These are phyloP conservation scores for Delia radicum DNA, from an alignment of 1,140 invertebrate species.

Conservation along the genomic window DNA sequence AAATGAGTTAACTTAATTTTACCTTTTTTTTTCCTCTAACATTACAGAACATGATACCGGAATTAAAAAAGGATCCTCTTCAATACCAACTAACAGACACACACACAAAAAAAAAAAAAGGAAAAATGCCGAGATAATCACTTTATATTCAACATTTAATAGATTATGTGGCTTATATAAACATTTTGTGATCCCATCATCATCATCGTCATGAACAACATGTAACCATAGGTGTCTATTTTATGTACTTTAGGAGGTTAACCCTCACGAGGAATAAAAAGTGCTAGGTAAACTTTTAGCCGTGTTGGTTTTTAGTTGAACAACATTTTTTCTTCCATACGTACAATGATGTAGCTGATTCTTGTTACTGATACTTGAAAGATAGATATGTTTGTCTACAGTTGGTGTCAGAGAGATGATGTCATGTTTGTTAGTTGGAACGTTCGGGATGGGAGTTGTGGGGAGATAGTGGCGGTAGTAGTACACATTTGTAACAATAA, in stretches of 20 bases:
- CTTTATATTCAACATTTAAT: constrained; percentile 23
- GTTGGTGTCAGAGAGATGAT: constrained; percentile 10
- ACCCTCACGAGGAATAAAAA: not conserved
- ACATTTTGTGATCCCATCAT: no score
- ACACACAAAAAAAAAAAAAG: not conserved
- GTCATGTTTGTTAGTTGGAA: constrained; percentile 10
- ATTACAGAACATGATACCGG: not conserved
- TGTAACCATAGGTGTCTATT: constrained; percentile 15
- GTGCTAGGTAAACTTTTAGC: not conserved
- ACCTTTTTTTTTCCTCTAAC: not conserved
- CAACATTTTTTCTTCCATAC: not conserved
- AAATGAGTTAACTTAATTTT: not conserved
- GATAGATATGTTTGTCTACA: not conserved
- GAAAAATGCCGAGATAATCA: constrained; percentile 16
- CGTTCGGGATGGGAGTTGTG: not conserved
- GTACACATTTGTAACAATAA: not conserved
- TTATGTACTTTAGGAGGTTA: not conserved
- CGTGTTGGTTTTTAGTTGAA: not conserved
- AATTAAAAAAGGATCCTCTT: not conserved
- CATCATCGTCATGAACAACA: not conserved
- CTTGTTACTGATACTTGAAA: constrained; percentile 9
- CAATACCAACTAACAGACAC: not conserved
- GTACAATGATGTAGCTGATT: constrained; percentile 11
- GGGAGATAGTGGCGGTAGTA: not conserved
- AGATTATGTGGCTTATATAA: constrained; percentile 12